Base-by-base conservation (phyloP, 1,140 invertebrate species). In the Danaus melanippus region DNA sequence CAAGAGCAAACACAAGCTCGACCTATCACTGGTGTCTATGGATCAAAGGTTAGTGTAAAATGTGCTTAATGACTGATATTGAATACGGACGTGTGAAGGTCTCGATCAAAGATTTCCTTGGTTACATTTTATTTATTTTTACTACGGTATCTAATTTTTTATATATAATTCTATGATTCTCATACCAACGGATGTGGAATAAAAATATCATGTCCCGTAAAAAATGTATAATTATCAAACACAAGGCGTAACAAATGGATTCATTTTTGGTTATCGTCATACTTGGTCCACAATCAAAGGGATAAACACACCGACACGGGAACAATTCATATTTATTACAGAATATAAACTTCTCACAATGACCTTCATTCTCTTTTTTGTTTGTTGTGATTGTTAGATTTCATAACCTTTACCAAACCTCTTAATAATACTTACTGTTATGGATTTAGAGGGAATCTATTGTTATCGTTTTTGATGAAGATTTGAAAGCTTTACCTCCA, bases 1-100 rank as follows among this genome's bases (percentile, higher is more conserved):
- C 88, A 99, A 99, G 88, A 98, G 96, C 76, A 99, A 99, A 89
- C 98, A 99, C 89, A 98, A 98, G 82, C 90, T 99, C 51, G 97
- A 99, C 87, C 91, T 99, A 17, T 93, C 95, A 48, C 90, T 98
- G 42, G 94, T 99, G 47, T 98, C 96, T 5, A 98, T 99, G 95
- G 98, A 99, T 87, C 96, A 96, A 89, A 92, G 95, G 94, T 95
- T 82, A 74, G 69, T 60, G 41, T 43, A 48, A 50, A 56, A 56
- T 15, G 21, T 32, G 21, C 0, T 5, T 32, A 32, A 8, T 32
- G 21, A 32, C 21, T 32, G 0, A 32, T 32, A 32, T 32, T 5
- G 21, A 32, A 32, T 32, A 0, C 7, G 21, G 21, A 32, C 21
- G 21, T 32, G 7, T 32, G 7, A 32, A 32, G 21, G 21, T 32